Conservation (phyloP, 2,888 invertebrate genomes). For the Rotaria sp. region DNA sequence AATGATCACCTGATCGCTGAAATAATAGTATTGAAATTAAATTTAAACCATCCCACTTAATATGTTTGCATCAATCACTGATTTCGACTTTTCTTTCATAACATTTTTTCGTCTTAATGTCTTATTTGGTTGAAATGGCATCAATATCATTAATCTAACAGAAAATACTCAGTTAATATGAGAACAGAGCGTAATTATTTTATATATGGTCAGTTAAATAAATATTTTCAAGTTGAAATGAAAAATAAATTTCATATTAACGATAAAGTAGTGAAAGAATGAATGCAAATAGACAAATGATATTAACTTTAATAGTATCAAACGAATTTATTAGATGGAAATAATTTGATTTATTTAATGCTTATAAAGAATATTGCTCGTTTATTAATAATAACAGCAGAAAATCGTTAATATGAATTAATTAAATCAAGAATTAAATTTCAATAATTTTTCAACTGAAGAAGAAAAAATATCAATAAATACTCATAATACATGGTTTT, state of each 20-base stretch:
- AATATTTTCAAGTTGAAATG: constrained; percentile 6
- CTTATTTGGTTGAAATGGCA: neutral
- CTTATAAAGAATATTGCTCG: neutral
- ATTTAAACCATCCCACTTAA: neutral
- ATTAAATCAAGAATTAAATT: neutral
- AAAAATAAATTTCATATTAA: neutral
- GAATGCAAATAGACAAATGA: neutral
- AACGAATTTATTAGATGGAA: neutral
- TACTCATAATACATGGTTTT: neutral
- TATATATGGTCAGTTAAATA: neutral
- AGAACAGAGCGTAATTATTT: neutral
- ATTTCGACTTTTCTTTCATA: neutral
- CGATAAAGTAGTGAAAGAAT: neutral
- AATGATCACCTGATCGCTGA: neutral
- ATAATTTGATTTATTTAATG: neutral
- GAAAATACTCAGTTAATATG: neutral
- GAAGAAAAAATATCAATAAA: neutral
- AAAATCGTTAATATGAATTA: neutral
- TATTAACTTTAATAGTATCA: neutral
- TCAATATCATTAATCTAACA: neutral
- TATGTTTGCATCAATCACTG: neutral
- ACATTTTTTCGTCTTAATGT: neutral
- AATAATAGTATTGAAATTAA: neutral
- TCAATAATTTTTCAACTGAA: neutral
- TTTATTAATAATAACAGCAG: neutral